These are phyloP conservation scores for Motacilla tschutschensis DNA, from an alignment of 2,113 vertebrate genomes.

Conservation along the genomic window DNA sequence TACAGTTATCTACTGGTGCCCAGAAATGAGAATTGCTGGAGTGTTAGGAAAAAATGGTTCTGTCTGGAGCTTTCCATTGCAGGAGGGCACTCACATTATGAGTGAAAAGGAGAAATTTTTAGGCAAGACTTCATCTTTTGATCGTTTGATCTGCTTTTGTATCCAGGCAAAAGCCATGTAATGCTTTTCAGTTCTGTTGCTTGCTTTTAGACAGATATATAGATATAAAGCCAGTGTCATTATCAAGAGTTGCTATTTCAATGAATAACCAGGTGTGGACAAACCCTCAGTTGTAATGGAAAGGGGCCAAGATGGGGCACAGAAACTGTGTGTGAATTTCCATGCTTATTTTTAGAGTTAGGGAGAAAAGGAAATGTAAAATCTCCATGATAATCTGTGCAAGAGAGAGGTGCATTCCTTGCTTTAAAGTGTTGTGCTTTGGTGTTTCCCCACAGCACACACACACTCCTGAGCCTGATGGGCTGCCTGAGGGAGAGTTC, in stretches of 20 bases:
- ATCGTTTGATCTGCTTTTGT: neutral
- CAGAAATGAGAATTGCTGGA: neutral
- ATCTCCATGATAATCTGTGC: neutral
- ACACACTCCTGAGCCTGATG: neutral
- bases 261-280: neutral
- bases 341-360: neutral
- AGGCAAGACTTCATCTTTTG: neutral
- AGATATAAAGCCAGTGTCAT: neutral
- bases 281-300: neutral
- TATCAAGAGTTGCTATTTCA: neutral
- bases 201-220: neutral
- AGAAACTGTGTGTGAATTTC: neutral
- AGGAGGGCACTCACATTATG: fast-evolving
- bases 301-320: neutral
- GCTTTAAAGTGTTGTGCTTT: neutral
- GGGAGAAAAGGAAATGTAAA: neutral
- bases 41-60: neutral
- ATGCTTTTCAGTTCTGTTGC: neutral
- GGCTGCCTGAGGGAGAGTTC: neutral
- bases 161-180: neutral
- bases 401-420: neutral
- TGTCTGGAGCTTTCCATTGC: neutral
- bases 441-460: neutral
- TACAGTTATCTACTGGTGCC: neutral
- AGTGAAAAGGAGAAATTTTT: neutral